A percentile compares a stretch with the other conserved stretches of the same genome.
These are phyloP conservation scores for Tinea pellionella DNA, from an alignment of 2,888 invertebrate genomes.

Conservation along the genomic window DNA sequence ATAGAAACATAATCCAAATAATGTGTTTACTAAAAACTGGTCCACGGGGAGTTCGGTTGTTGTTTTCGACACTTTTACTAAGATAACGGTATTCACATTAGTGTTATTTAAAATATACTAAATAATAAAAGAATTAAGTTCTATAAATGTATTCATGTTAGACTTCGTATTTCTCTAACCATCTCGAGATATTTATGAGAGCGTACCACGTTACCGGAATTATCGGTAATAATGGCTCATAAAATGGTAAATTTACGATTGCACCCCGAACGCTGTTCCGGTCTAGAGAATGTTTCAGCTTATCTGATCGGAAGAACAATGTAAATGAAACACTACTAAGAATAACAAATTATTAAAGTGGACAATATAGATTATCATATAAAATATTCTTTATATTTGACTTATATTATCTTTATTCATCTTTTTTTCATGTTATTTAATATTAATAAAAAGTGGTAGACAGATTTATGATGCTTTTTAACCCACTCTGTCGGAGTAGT, in stretches of 20 bases:
- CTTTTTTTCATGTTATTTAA: no score
- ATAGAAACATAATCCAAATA: slow-evolving; percentile 18
- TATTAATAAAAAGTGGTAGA: no score
- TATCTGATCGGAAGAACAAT: slow-evolving; percentile 36
- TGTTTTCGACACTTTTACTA: no score
- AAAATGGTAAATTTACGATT: slow-evolving; percentile 54
- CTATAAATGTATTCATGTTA: neutral
- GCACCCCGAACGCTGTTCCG: slow-evolving; percentile 26
- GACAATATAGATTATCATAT: slow-evolving; percentile 14
- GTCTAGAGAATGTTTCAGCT: slow-evolving; percentile 29
- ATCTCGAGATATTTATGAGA: slow-evolving; percentile 29
- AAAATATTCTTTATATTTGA: slow-evolving; percentile 17
- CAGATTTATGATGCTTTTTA: no score
- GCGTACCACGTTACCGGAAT: slow-evolving; percentile 32
- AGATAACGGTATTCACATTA: no score
- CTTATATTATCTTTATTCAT: neutral
- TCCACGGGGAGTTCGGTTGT: neutral
- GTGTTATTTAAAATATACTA: no score
- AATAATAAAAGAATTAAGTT: no score
- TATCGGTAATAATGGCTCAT: slow-evolving; percentile 54
- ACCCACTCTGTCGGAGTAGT: no score
- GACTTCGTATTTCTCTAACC: slow-evolving; percentile 5
- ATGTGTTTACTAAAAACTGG: neutral
- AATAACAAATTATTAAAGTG: slow-evolving; percentile 21
- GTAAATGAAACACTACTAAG: slow-evolving; percentile 14